phyloP scores from a whole-genome alignment of 1,140 invertebrate genomes.

The Cyrtorhinus lividipennis region DNA sequence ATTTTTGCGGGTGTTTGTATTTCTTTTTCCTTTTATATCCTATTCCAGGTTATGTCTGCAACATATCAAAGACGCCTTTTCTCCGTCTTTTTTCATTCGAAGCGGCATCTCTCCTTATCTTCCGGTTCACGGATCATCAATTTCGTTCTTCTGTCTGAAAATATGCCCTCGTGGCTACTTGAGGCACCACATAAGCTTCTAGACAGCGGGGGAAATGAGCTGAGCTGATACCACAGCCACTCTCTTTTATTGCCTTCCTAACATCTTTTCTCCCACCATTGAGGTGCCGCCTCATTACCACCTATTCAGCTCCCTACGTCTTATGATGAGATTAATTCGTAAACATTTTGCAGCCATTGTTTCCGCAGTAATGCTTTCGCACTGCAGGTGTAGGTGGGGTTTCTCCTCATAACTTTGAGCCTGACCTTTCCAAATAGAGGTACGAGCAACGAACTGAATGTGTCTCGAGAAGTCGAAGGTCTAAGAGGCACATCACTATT shows the following conservation, averaged over 20 bases:
- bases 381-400: too few species aligned
- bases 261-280: neutral
- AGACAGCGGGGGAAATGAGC: conserved; percentile 2
- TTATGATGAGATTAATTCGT: too few species aligned
- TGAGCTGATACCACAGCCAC: conserved; percentile 4
- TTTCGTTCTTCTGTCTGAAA: conserved; percentile 1
- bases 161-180: conserved; percentile 4
- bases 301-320: neutral
- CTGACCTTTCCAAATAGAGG: too few species aligned
- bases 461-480: too few species aligned
- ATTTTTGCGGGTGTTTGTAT: too few species aligned
- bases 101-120: neutral
- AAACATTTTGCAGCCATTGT: too few species aligned
- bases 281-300: neutral
- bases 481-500: too few species aligned
- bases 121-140: conserved; percentile 7
- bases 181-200: conserved; percentile 6
- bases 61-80: conserved; percentile 1
- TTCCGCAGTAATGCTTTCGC: too few species aligned
- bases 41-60: neutral
- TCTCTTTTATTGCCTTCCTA: neutral
- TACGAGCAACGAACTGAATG: too few species aligned
- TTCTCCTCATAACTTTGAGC: too few species aligned
- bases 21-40: too few species aligned
- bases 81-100: neutral